Evolutionary conservation across 2,797 vertebrate genomes (phyloP).

Genomic region (Tamandua tetradactyla): DNA sequence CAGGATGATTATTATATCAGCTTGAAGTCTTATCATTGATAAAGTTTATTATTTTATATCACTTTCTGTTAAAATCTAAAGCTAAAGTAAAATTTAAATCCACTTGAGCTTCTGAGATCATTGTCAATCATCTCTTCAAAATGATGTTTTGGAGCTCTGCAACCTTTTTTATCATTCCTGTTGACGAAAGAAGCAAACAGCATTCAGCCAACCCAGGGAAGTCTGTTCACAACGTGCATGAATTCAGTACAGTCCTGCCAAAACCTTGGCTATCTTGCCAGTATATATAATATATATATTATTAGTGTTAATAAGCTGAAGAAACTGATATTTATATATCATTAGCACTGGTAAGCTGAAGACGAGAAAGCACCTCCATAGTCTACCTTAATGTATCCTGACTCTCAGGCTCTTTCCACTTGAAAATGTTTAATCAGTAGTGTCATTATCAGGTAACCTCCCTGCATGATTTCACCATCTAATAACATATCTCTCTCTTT

Average conservation of each 20-base stretch:
- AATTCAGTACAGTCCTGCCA: neutral
- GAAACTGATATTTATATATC: neutral
- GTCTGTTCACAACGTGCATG: neutral
- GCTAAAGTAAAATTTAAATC: neutral
- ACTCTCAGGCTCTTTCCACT: neutral
- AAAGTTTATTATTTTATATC: neutral
- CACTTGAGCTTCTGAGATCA: neutral
- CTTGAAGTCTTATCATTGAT: neutral
- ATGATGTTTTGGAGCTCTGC: neutral
- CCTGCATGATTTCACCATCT: neutral
- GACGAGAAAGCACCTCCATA: neutral
- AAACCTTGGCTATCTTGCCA: neutral
- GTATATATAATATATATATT: neutral
- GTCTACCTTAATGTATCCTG: neutral
- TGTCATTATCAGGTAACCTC: neutral
- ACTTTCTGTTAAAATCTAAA: neutral
- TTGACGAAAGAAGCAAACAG: neutral
- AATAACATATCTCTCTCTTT: neutral
- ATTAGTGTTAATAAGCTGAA: conserved; percentile 19
- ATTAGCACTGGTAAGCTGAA: conserved; percentile 25
- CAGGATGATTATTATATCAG: neutral
- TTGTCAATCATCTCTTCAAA: neutral
- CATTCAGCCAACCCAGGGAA: neutral
- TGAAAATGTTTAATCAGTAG: neutral
- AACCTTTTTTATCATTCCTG: neutral